These are phyloP conservation scores for Willowsia nigromaculata DNA, from an alignment of 2,888 invertebrate genomes.

Conservation along the genomic window DNA sequence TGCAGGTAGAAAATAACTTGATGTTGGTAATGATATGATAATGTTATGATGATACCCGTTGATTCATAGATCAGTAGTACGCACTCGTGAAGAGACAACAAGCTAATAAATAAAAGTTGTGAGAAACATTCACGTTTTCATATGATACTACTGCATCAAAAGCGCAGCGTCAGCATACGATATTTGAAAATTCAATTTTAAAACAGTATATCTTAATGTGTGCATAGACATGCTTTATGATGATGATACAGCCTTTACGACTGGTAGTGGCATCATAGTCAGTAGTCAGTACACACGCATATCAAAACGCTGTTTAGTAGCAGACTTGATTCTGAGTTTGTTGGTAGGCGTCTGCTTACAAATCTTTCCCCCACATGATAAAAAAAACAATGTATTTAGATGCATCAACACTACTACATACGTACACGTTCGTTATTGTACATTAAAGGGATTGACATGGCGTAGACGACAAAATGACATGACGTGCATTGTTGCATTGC, in stretches of 20 bases:
- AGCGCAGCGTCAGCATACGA: not conserved
- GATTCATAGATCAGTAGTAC: conserved; percentile 50
- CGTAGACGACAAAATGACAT: not conserved
- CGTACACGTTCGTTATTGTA: not conserved
- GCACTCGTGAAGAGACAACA: conserved; percentile 48
- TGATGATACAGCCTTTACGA: not conserved
- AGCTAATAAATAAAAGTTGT: conserved; percentile 62
- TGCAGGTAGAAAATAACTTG: not conserved
- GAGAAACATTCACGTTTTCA: conserved; percentile 60
- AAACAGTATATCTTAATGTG: not conserved
- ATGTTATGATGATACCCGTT: not conserved
- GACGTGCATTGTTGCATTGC: conserved; percentile 1
- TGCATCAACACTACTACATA: not conserved
- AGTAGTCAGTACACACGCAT: not conserved
- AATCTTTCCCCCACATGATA: not conserved
- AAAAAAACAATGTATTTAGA: not conserved
- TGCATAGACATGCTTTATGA: not conserved
- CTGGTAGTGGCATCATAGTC: not conserved
- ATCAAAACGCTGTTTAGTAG: not conserved
- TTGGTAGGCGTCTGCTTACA: conserved; percentile 32
- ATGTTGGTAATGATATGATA: not conserved
- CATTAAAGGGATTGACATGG: not conserved
- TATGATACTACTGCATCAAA: not conserved
- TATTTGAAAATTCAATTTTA: conserved; percentile 20
- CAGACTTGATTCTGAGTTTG: not conserved